phyloP scores from a whole-genome alignment of 1,140 invertebrate genomes.

The Daktulosphaira vitifoliae region DNA sequence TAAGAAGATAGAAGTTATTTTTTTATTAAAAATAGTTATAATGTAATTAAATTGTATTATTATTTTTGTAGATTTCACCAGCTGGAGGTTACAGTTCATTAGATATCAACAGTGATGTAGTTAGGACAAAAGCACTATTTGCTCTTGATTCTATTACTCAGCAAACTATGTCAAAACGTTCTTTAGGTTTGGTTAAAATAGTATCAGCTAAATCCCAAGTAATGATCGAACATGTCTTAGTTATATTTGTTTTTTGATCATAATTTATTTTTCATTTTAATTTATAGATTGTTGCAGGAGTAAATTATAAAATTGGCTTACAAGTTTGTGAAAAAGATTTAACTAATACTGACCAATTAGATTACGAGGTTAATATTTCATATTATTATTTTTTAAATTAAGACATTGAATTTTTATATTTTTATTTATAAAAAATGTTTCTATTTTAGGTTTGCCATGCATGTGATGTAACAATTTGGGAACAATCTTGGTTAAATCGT shows the following conservation, averaged over 20 bases:
- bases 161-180: slow-evolving; percentile 25
- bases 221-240: no score
- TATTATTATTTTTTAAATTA: neutral
- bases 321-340: slow-evolving; percentile 28
- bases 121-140: neutral
- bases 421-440: neutral
- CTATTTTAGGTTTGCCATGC: slow-evolving; percentile 37
- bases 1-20: no score
- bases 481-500: slow-evolving; percentile 52
- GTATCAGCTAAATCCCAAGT: slow-evolving; percentile 20
- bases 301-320: slow-evolving; percentile 18
- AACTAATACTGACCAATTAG: neutral
- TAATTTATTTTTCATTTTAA: neutral
- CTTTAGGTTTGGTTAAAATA: slow-evolving; percentile 4
- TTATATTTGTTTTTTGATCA: no score
- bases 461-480: slow-evolving; percentile 52
- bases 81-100: neutral
- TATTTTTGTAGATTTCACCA: slow-evolving; percentile 4
- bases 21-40: no score
- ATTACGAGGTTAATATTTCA: neutral
- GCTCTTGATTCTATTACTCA: slow-evolving; percentile 27
- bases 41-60: neutral
- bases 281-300: slow-evolving; percentile 20
- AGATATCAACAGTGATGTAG: neutral
- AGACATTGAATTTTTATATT: slow-evolving; percentile 3